Evolutionary conservation across 2,113 vertebrate species (phyloP).

Genomic region (Daboia siamensis): DNA sequence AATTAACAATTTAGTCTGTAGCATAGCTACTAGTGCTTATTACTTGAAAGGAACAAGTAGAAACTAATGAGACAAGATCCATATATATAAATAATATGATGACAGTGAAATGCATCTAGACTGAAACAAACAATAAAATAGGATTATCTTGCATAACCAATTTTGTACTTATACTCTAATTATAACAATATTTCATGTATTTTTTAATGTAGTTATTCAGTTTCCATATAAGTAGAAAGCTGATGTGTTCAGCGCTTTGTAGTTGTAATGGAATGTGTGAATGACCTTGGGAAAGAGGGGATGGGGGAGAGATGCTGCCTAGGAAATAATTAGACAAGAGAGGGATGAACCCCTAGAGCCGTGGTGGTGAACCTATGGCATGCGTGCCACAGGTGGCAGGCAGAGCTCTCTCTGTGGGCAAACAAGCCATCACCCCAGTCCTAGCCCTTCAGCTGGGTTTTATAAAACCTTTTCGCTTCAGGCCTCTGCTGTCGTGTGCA

Average conservation of each 20-base stretch:
- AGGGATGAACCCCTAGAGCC: neutral
- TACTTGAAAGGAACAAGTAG: neutral
- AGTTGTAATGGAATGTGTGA: neutral
- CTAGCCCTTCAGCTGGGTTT: too few relatives aligned
- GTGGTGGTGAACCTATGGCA: too few relatives aligned
- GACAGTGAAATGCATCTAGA: neutral
- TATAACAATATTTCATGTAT: neutral
- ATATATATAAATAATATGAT: neutral
- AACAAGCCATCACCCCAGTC: too few relatives aligned
- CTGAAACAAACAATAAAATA: neutral
- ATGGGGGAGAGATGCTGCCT: neutral
- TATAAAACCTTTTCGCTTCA: too few relatives aligned
- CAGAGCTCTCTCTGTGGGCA: too few relatives aligned
- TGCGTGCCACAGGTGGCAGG: too few relatives aligned
- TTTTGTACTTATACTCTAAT: neutral
- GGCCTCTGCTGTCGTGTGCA: too few relatives aligned
- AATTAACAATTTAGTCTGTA: slow-evolving; percentile 60
- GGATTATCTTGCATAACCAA: neutral
- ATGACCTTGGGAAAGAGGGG: neutral
- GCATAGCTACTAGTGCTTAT: slow-evolving; percentile 16
- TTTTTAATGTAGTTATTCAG: neutral
- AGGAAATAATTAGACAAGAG: neutral
- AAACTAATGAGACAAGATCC: neutral
- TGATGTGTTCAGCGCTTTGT: neutral
- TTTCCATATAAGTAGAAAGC: neutral